Base-by-base conservation (phyloP, 2,888 invertebrate species). In the Drosophila mercatorum region DNA sequence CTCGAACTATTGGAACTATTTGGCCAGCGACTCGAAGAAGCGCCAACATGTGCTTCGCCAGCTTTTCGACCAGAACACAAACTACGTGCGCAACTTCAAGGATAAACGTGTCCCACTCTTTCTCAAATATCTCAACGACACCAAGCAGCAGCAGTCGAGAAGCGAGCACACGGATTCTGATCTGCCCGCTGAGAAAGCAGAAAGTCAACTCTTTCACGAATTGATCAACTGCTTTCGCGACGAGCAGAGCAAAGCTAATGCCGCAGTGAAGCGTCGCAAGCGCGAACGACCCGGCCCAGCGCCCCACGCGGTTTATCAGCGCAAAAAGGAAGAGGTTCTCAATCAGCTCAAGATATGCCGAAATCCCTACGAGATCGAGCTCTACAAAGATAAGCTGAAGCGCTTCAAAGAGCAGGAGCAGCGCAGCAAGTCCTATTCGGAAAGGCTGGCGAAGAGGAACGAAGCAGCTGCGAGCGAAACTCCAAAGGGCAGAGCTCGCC, bases 1-100 rank as follows among this genome's bases (percentile, higher is more conserved):
- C n/a, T 58, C 36, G 2, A 64, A 73, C n/a, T 64, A 67, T 6
- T 83, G 88, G 83, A 72, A 14, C 22, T 81, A 61, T 46, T 72
- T 79, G 66, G 88, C 82, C 68, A 62, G 53, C 31, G 74, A 47
- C 62, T 61, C 62, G 26, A 64, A 72, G 51, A 59, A 52, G 41
- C 81, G 64, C 3, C 55, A 75, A 34, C 51, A 51, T 28, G 56
- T 59, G 40, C 62, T 75, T 28, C 73, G 79, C 14, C 69, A 47
- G 6, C 61, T 68, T 22, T 62, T 84, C 51, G 58, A 68, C n/a
- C 74, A 66, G 31, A 67, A 65, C 26, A 38, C 68, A 34, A 65
- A 57, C 14, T 38, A 69, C 31, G 38, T 68, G 22, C 40, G 46
- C 0, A 63, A 64, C 0, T 40, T 41, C 3, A 53, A 59, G 22